These are phyloP conservation scores for Dreissena polymorpha DNA, from an alignment of 1,140 invertebrate genomes.

Conservation along the genomic window DNA sequence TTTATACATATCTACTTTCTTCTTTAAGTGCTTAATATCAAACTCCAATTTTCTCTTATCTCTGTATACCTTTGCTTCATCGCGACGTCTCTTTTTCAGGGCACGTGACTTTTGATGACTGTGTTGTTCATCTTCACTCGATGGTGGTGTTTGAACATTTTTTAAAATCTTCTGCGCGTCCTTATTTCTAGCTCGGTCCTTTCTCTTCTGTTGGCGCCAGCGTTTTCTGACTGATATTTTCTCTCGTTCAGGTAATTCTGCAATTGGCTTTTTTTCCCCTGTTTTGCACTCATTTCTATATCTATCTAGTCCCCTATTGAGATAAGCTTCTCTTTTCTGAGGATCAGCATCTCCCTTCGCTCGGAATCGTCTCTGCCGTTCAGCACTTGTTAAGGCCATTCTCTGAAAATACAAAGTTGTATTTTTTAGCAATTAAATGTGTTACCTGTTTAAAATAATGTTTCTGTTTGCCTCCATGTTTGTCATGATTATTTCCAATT, in stretches of 20 bases:
- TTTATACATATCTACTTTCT: constrained; percentile 38
- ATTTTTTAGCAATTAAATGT: too few species aligned
- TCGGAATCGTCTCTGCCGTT: constrained; percentile 16
- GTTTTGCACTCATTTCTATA: too few species aligned
- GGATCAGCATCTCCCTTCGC: constrained; percentile 19
- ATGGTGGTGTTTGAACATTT: neutral
- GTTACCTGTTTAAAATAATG: too few species aligned
- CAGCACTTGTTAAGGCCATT: constrained; percentile 9
- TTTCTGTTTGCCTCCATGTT: too few species aligned
- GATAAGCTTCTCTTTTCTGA: constrained; percentile 11
- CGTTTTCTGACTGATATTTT: constrained; percentile 16
- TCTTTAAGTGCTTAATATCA: constrained; percentile 10
- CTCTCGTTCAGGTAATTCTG: neutral
- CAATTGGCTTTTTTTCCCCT: constrained; percentile 20
- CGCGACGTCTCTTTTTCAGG: constrained; percentile 12
- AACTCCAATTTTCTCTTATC: constrained; percentile 11
- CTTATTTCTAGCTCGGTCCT: constrained; percentile 4
- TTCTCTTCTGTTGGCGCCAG: constrained; percentile 17
- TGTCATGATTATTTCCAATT: too few species aligned
- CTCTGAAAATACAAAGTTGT: constrained; percentile 15
- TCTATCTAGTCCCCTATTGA: constrained; percentile 8
- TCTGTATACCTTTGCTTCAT: constrained; percentile 14
- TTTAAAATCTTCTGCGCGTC: neutral
- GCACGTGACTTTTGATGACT: too few species aligned
- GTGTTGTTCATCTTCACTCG: constrained; percentile 11